phyloP scores from a whole-genome alignment of 2,888 invertebrate species.

The Napeogenes sylphis region DNA sequence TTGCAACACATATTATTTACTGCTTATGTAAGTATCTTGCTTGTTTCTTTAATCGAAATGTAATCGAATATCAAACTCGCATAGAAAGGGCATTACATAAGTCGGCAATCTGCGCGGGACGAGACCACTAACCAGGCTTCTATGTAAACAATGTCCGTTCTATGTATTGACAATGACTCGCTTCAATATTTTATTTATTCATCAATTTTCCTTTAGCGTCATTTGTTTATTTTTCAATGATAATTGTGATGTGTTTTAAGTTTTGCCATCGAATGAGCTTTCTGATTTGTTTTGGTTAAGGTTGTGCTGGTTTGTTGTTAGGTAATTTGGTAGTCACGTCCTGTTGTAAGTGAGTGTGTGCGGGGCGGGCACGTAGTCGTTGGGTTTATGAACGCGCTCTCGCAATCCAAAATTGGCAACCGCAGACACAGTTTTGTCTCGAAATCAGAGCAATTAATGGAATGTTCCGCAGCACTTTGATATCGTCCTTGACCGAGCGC shows the following conservation, averaged over 20 bases:
- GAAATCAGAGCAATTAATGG: conserved; percentile 25
- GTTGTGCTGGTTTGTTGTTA: too few relatives aligned
- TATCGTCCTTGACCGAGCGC: conserved; percentile 33
- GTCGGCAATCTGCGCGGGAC: conserved; percentile 20
- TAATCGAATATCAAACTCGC: conserved; percentile 32
- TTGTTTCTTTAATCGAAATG: conserved; percentile 29
- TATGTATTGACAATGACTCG: conserved; percentile 8
- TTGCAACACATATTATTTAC: conserved; percentile 21
- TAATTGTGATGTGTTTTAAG: background rate
- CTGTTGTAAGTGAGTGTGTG: conserved; percentile 27
- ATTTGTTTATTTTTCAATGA: background rate
- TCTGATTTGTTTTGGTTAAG: conserved; percentile 16
- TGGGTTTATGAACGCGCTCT: conserved; percentile 23
- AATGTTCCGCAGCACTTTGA: conserved; percentile 32
- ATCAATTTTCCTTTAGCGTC: conserved; percentile 13
- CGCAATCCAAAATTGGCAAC: conserved; percentile 26
- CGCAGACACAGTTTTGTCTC: conserved; percentile 1
- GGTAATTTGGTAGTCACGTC: conserved; percentile 12
- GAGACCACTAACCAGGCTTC: conserved; percentile 3
- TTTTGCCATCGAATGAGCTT: background rate
- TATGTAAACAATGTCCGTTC: conserved; percentile 5
- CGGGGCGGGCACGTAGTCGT: conserved; percentile 10
- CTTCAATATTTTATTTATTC: background rate
- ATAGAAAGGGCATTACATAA: conserved; percentile 32
- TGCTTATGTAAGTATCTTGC: conserved; percentile 29